Percentiles rank a stretch among this genome's conserved stretches.
Evolutionary conservation across 2,113 vertebrate species (phyloP).

Genomic region (Cygnus buccinator): DNA sequence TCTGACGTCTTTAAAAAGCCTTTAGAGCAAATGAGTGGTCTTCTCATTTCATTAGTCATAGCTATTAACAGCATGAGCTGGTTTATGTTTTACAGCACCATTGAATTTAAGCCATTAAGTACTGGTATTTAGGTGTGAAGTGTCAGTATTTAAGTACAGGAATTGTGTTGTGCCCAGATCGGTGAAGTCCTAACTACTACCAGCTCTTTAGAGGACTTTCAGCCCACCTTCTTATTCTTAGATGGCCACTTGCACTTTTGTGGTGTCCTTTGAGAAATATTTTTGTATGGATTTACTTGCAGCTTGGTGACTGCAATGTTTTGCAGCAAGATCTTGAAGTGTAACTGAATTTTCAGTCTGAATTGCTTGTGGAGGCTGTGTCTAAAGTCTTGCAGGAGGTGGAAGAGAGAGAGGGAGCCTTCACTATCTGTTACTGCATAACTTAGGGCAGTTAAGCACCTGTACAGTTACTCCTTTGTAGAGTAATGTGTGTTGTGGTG

Average conservation of each 20-base stretch:
- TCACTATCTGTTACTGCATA: not conserved
- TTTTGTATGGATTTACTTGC: not conserved
- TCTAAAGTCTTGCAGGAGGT: not conserved
- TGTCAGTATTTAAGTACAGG: not conserved
- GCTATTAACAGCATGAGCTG: not conserved
- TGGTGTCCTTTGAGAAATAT: not conserved
- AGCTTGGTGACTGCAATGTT: not conserved
- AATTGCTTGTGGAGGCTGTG: not conserved
- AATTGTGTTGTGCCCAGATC: not conserved
- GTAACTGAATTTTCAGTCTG: not conserved
- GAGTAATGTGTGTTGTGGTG: not conserved
- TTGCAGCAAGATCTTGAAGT: not conserved
- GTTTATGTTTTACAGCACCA: not conserved
- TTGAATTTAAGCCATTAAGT: not conserved
- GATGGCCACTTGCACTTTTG: not conserved
- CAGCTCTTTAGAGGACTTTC: not conserved
- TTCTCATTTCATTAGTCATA: constrained; percentile 15
- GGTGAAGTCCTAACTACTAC: not conserved
- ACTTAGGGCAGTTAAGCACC: not conserved
- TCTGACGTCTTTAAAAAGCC: not conserved
- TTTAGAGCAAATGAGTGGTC: not conserved
- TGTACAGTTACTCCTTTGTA: not conserved
- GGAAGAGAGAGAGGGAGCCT: not conserved
- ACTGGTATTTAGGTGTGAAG: not conserved
- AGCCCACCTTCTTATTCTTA: not conserved